Evolutionary conservation across 1,140 invertebrate genomes (phyloP), one percentile per base, ranked within the genome.

Genomic region (Leguminivora glycinivorella): DNA sequence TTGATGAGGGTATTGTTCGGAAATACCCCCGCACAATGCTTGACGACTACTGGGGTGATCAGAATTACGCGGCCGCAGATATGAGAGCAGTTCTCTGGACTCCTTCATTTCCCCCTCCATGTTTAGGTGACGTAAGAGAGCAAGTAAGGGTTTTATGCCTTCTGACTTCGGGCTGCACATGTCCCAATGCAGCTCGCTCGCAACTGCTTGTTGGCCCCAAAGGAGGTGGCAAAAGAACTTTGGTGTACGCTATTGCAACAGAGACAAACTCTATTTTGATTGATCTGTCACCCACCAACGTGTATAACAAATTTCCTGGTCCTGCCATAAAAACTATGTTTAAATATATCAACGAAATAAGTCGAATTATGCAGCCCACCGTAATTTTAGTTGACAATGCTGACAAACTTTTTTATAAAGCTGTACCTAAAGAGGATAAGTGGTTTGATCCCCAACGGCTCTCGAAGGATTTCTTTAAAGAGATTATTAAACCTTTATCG

Each of bases 361-460:
- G 94, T 34, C 92, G 92, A 78, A 67, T 96, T 9, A 91, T 96
- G 67, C 95, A 98, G 85, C 97, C 97, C 0, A 94, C 96, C 2
- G 93, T 98, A 0, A 96, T 98, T 78, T 95, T 95, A 73, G 95
- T 98, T 74, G 95, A 96, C 69, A 93, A 94, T 31, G 96, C 95
- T 25, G 97, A 98, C 79, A 97, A 95, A 87, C 93, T 96, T 58
- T 98, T 97, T 87, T 94, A 96, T 73, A 98, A 97, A 82, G 96
- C 95, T 85, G 92, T 94, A 4, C 93, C 94, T 0, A 93, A 93
- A 78, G 85, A 88, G 69, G 93, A 93, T 68, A 93, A 90, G 90
- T 72, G 82, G 14, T 81, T 90, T 67, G 89, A 93, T 87, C 94
- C 87, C 76, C 95, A 94, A 74, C 84, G 95, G 60, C 78, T 96